These are phyloP conservation scores for Apus apus DNA, from an alignment of 2,113 vertebrate species.

Conservation along the genomic window DNA sequence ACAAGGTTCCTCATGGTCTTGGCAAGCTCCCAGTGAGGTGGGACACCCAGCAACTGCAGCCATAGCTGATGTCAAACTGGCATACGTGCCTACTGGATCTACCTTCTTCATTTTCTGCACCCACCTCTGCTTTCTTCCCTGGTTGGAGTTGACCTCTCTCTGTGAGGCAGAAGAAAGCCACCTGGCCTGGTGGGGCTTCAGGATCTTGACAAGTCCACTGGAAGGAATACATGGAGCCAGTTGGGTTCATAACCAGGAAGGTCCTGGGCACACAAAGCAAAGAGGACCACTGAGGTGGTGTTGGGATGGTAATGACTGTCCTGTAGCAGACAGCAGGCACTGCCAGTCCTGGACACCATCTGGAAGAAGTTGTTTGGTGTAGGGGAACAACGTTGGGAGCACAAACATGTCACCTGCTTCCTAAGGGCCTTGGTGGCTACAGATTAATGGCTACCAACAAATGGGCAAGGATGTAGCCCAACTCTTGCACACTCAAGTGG, in stretches of 20 bases:
- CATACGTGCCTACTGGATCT: rapidly evolving
- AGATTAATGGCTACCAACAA: background rate
- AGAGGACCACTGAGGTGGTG: background rate
- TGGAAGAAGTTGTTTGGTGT: background rate
- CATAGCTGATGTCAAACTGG: background rate
- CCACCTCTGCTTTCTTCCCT: slow-evolving; percentile 84
- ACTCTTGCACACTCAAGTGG: background rate
- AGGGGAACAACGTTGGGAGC: background rate
- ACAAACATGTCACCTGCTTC: background rate
- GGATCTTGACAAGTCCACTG: slow-evolving; percentile 83
- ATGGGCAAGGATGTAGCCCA: background rate
- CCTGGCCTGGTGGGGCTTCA: slow-evolving; percentile 18
- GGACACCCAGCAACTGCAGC: background rate
- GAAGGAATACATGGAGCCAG: slow-evolving; percentile 79
- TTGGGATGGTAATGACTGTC: background rate
- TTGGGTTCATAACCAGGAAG: slow-evolving; percentile 88
- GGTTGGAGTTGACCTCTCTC: slow-evolving; percentile 78
- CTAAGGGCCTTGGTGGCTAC: background rate
- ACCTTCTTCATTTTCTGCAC: background rate
- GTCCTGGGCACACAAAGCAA: slow-evolving; percentile 70
- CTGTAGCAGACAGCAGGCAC: background rate
- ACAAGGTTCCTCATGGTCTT: background rate
- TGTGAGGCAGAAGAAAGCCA: slow-evolving; percentile 83
- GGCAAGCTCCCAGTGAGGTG: background rate
- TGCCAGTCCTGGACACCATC: background rate